phyloP scores from a whole-genome alignment of 2,888 invertebrate species.

The Tetranychus truncatus region DNA sequence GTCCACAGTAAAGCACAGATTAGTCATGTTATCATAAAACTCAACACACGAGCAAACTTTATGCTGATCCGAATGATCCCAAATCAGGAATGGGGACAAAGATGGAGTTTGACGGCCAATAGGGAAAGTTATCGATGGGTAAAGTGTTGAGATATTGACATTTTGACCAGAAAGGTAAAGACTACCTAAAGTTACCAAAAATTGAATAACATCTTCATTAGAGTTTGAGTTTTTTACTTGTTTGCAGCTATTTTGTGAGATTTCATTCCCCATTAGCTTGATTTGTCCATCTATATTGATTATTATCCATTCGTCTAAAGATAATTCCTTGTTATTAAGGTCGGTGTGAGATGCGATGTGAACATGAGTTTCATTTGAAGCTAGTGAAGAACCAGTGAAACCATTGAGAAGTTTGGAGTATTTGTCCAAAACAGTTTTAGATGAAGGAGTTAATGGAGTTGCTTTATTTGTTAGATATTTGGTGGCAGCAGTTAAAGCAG shows the following conservation, averaged over 20 bases:
- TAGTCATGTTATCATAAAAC: conserved; percentile 14
- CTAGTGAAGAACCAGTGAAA: not conserved
- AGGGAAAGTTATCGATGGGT: conserved; percentile 57
- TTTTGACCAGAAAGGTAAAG: conserved; percentile 60
- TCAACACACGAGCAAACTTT: conserved; percentile 70
- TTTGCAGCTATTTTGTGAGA: not conserved
- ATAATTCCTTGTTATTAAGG: not conserved
- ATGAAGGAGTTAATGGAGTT: not conserved
- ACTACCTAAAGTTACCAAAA: conserved; percentile 62
- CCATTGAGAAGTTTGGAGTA: not conserved
- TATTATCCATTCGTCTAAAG: not conserved
- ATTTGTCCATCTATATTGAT: not conserved
- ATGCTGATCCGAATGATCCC: conserved; percentile 60
- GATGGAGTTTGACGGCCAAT: conserved; percentile 78
- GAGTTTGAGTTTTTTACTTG: too few relatives aligned
- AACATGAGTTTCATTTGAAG: not conserved
- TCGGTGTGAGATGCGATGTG: not conserved
- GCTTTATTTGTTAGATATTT: conserved; percentile 30
- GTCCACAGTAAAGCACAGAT: conserved; percentile 35
- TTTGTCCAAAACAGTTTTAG: not conserved
- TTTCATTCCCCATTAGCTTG: not conserved
- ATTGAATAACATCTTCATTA: conserved; percentile 44
- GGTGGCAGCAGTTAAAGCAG: conserved; percentile 38
- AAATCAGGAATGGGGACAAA: conserved; percentile 62
- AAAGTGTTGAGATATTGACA: conserved; percentile 51